These are phyloP conservation scores for Enteromius afrohamiltoni DNA, from an alignment of 2,797 vertebrate species.

Conservation along the genomic window DNA sequence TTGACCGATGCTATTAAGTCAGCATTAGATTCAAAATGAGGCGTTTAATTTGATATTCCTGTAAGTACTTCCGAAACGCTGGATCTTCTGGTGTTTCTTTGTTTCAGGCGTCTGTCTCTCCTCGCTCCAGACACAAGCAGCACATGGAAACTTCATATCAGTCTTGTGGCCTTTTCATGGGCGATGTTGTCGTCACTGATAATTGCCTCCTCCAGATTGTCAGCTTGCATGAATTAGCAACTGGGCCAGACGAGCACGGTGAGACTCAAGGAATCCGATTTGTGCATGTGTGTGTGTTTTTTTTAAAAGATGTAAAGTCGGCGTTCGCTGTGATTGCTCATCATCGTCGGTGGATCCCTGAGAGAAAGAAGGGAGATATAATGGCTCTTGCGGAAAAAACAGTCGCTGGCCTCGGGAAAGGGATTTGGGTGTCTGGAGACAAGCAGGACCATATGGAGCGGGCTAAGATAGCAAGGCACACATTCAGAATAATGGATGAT, in stretches of 20 bases:
- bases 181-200: slow-evolving; percentile 69
- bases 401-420: slow-evolving; percentile 82
- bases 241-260: slow-evolving; percentile 71
- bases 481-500: slow-evolving; percentile 86
- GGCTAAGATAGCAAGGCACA: slow-evolving; percentile 80
- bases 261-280: slow-evolving; percentile 72
- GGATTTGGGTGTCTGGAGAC: slow-evolving; percentile 85
- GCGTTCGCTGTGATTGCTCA: slow-evolving; percentile 73
- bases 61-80: not conserved
- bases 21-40: not conserved
- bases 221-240: slow-evolving; percentile 83
- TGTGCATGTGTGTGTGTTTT: slow-evolving; percentile 34
- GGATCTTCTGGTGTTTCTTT: not conserved
- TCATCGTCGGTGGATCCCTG: slow-evolving; percentile 78
- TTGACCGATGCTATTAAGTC: not conserved
- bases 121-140: slow-evolving; percentile 26
- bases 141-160: not conserved
- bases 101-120: slow-evolving; percentile 1
- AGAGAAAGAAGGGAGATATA: slow-evolving; percentile 79
- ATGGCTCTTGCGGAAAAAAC: slow-evolving; percentile 78
- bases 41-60: not conserved
- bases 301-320: slow-evolving; percentile 66
- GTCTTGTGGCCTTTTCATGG: slow-evolving; percentile 53
- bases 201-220: slow-evolving; percentile 78
- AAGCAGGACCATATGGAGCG: slow-evolving; percentile 83